Evolutionary conservation across 92 coral and sea anemone species (phyloP).

Genomic region (Porites lobata): DNA sequence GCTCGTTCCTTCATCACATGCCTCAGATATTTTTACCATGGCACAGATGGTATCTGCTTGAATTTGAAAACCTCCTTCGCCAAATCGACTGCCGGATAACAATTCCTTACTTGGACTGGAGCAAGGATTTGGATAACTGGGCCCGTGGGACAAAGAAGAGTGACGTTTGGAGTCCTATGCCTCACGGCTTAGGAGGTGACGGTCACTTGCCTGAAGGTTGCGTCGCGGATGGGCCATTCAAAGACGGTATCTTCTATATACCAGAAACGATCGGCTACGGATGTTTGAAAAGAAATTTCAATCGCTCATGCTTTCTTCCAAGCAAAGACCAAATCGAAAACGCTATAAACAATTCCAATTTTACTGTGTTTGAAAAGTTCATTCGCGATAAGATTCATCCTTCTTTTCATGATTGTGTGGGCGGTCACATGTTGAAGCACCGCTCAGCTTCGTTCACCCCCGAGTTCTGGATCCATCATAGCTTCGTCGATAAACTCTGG

Average conservation of each 20-base stretch:
- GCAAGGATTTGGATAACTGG: slow-evolving; percentile 48
- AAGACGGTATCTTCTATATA: slow-evolving; percentile 49
- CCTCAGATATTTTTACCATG: slow-evolving; percentile 82
- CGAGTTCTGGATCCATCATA: slow-evolving; percentile 89
- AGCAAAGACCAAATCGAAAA: slow-evolving; percentile 38
- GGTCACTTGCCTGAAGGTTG: slow-evolving; percentile 58
- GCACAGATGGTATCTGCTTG: slow-evolving; percentile 86
- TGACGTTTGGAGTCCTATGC: slow-evolving; percentile 76
- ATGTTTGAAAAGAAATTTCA: slow-evolving; percentile 73
- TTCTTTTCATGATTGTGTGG: slow-evolving; percentile 79
- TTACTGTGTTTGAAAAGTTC: slow-evolving; percentile 59
- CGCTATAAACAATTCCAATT: slow-evolving; percentile 20
- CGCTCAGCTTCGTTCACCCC: slow-evolving; percentile 79
- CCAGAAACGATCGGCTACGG: slow-evolving; percentile 71
- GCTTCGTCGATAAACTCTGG: slow-evolving; percentile 93
- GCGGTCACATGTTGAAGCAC: slow-evolving; percentile 70
- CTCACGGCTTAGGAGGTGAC: slow-evolving; percentile 82
- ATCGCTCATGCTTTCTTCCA: slow-evolving; percentile 45
- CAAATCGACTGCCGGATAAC: slow-evolving; percentile 86
- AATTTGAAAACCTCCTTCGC: slow-evolving; percentile 75
- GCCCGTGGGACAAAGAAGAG: slow-evolving; percentile 31
- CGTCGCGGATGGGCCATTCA: slow-evolving; percentile 75
- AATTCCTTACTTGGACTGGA: slow-evolving; percentile 88
- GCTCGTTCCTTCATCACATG: slow-evolving; percentile 67
- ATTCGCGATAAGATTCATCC: slow-evolving; percentile 74